Conservation (phyloP, 2,113 vertebrate genomes). For the Archocentrus centrarchus region DNA sequence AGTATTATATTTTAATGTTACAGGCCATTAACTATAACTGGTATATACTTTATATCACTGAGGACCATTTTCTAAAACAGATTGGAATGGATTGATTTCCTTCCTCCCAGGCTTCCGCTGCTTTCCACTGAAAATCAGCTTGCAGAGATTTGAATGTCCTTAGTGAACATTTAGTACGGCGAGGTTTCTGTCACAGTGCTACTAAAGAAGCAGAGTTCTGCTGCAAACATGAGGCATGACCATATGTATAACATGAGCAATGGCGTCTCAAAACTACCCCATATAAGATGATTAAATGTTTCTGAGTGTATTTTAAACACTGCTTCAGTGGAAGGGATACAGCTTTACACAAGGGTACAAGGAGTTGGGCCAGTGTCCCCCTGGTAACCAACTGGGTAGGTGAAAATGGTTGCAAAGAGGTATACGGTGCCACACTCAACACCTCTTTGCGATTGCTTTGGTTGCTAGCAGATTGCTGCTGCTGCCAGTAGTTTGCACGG, state of each 20-base stretch:
- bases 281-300: too few species aligned
- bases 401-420: background rate
- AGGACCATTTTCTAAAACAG: constrained; percentile 4
- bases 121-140: background rate
- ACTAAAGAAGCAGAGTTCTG: background rate
- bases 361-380: background rate
- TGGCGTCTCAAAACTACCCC: too few species aligned
- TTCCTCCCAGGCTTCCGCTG: background rate
- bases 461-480: background rate
- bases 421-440: background rate
- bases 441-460: background rate
- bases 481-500: accelerated
- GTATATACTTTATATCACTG: constrained; percentile 16
- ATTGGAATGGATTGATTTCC: background rate
- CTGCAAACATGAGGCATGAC: background rate
- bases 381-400: background rate
- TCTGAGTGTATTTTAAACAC: background rate
- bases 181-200: background rate
- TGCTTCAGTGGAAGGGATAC: background rate
- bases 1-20: constrained; percentile 18
- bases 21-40: background rate
- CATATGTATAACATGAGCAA: too few species aligned
- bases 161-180: background rate
- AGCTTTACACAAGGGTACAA: background rate
- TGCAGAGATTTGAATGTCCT: background rate